Evolutionary conservation across 2,113 vertebrate species (phyloP), one percentile per base, ranked within the genome.

Genomic region (Nicator chloris): DNA sequence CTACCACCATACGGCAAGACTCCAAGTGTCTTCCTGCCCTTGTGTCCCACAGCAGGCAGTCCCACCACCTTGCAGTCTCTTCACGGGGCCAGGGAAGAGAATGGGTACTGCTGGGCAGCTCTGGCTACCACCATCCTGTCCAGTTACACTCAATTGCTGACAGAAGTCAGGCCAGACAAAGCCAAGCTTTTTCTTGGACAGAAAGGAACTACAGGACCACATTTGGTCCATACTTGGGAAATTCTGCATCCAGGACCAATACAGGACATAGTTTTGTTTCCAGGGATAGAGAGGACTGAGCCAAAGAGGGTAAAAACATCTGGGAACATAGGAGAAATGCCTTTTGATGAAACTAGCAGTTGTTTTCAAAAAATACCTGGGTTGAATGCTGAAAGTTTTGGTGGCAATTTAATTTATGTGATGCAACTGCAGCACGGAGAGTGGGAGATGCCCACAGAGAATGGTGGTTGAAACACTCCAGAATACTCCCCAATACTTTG

Each of bases 291-390:
- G 6, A 18, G 4, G 10, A 15, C 15, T 69, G 8, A 6, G 6
- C 2, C 0, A 0, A 72, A 63, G 33, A 68, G 6, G 7, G 9
- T 51, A 21, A 39, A 88, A 82, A 22, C 2, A 1, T 33, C 40
- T 39, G 22, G 27, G 15, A 64, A 47, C 15, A 13, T 10, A 19
- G 21, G 12, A 90, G 27, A 75, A 79, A 75, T 30, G 13, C 8
- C 8, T 63, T 31, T 45, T 59, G 11, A 45, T 61, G 2, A 86
- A 63, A 69, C 64, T 33, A 76, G 33, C 31, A 53, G 7, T 11
- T 59, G 17, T 80, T 88, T 79, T 42, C 11, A 6, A 15, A 57
- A 79, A 86, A 56, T 23, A 60, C 30, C 30, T 59, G 28, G 24
- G 45, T 53, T 61, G n/a, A 69, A 82, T n/a, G 42, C 75, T 59